These are phyloP conservation scores for Odontesthes bonariensis DNA, from an alignment of 2,113 vertebrate genomes.

Conservation along the genomic window DNA sequence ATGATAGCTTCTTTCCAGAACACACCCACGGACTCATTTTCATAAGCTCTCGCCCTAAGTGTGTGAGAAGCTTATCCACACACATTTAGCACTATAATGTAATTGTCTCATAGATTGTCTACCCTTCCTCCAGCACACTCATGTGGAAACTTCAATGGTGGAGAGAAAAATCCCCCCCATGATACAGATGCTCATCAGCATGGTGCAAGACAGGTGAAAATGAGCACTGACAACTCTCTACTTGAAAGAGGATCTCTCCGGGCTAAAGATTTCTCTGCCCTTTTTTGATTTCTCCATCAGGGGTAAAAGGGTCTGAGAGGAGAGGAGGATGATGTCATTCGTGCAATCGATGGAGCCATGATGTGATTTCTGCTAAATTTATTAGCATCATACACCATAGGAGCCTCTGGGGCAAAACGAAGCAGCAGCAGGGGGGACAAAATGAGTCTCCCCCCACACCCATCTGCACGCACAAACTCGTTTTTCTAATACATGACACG, in stretches of 20 bases:
- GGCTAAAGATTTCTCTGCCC: slow-evolving; percentile 44
- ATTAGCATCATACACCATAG: slow-evolving; percentile 61
- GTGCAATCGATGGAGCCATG: slow-evolving; percentile 61
- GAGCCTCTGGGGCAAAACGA: slow-evolving; percentile 53
- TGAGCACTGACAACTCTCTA: slow-evolving; percentile 14
- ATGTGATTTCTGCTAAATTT: slow-evolving; percentile 72
- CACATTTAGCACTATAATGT: slow-evolving; percentile 47
- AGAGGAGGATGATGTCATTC: slow-evolving; percentile 73
- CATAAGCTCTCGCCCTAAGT: slow-evolving; percentile 52
- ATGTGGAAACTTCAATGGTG: slow-evolving; percentile 71
- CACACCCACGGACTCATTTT: slow-evolving; percentile 36
- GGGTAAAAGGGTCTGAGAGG: slow-evolving; percentile 20
- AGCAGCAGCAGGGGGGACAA: slow-evolving; percentile 27
- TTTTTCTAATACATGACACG: slow-evolving; percentile 6
- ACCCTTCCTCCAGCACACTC: slow-evolving; percentile 35
- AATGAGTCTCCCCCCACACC: slow-evolving; percentile 22
- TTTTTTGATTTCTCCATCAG: slow-evolving; percentile 23
- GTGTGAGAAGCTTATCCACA: slow-evolving; percentile 52
- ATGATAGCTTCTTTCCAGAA: slow-evolving; percentile 15
- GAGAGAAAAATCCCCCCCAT: neutral
- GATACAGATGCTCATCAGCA: neutral
- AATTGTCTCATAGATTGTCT: slow-evolving; percentile 64
- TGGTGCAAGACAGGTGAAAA: slow-evolving; percentile 34
- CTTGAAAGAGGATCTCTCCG: slow-evolving; percentile 67
- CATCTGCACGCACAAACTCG: slow-evolving; percentile 26